phyloP scores from a whole-genome alignment of 2,888 invertebrate genomes.

The Spilosoma lubricipeda region DNA sequence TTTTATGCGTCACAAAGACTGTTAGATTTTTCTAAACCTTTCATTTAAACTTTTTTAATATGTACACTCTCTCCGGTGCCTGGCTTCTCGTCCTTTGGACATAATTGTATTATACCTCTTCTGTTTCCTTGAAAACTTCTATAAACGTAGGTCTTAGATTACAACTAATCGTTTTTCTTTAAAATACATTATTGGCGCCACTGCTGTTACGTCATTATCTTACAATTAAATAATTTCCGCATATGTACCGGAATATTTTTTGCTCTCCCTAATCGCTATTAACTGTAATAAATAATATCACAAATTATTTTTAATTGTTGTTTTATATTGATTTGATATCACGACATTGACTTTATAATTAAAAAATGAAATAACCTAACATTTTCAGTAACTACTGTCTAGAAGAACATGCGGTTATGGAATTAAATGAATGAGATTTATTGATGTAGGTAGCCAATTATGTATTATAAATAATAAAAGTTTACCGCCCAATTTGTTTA shows the following conservation, averaged over 20 bases:
- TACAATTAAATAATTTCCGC: slow-evolving; percentile 16
- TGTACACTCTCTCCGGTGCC: not conserved
- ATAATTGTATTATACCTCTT: not conserved
- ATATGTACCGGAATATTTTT: slow-evolving; percentile 1
- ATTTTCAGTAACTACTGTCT: slow-evolving; percentile 43
- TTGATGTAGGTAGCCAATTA: slow-evolving; percentile 34
- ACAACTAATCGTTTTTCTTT: not conserved
- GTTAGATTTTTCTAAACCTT: not conserved
- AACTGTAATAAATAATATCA: slow-evolving; percentile 32
- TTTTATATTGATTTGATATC: slow-evolving; percentile 24
- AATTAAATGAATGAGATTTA: slow-evolving; percentile 34
- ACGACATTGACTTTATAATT: slow-evolving; percentile 34
- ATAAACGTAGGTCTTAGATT: not conserved
- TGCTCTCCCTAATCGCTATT: slow-evolving; percentile 5
- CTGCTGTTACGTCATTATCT: not conserved
- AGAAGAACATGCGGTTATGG: slow-evolving; percentile 23
- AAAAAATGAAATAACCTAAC: slow-evolving; percentile 22
- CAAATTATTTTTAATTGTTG: slow-evolving; percentile 36
- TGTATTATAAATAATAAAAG: slow-evolving; percentile 13
- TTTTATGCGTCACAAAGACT: not conserved
- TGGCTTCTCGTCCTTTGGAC: not conserved
- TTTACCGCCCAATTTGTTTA: slow-evolving; percentile 11
- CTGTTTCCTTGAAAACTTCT: not conserved
- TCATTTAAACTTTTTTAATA: not conserved
- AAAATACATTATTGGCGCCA: not conserved